Evolutionary conservation across 2,888 invertebrate genomes (phyloP), one percentile per base, ranked within the genome.

Genomic region (Caenorhabditis macrosperma): DNA sequence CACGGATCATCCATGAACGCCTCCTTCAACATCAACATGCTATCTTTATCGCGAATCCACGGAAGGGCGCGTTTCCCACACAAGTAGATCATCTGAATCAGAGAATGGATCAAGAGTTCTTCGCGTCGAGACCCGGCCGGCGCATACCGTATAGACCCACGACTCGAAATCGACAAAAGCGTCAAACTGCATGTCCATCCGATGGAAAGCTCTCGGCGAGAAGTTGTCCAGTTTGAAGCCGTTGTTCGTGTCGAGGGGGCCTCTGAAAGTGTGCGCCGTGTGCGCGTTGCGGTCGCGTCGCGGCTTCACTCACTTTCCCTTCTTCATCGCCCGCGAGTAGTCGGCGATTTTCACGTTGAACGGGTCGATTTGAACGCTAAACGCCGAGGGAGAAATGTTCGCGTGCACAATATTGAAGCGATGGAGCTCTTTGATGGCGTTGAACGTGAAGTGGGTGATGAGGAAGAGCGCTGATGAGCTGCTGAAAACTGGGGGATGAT

Each of bases 371-470:
- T 24, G 24, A 38, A 72, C 48, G 44, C 55, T 64, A 57, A 64
- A 72, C 5, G 55, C 20, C 15, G 72, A 55, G 7, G 72, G 72
- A 20, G 63, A 64, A 35, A 72, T 48, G 48, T 72, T 46, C 33
- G 20, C 33, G 22, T 72, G 72, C 24, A 72, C 17, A 15, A 64
- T 24, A 15, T 46, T 64, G 12, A 64, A 54, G 17, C 35, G 35
- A 22, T 72, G 72, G 24, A 72, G 64, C 26, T 72, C 72, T 50
- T 63, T 63, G n/a, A 72, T 57, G 12, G 72, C 55, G 22, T 54
- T 33, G 28, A 72, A 72, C 9, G 72, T 57, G 30, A 72, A 72
- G 26, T 64, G 48, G 17, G 57, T 54, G 55, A 72, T 48, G 0
- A 72, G 57, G 26, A 72, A 72, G 1, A 33, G 12, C 1, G 57